Evolutionary conservation across 2,888 invertebrate genomes (phyloP).

Genomic region (Synanthedon formicaeformis): DNA sequence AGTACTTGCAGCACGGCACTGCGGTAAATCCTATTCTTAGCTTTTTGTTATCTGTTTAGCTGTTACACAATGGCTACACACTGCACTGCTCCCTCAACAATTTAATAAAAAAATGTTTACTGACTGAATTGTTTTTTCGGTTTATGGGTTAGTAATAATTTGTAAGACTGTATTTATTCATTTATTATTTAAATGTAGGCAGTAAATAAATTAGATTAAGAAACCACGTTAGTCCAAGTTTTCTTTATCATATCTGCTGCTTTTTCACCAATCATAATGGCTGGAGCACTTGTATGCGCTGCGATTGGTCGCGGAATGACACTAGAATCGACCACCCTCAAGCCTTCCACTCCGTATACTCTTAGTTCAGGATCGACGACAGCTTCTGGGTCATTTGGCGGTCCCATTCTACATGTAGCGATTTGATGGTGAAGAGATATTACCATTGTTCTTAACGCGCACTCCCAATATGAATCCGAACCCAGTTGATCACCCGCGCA

Average conservation of each 20-base stretch:
- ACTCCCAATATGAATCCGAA: slow-evolving; percentile 78
- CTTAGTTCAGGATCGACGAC: slow-evolving; percentile 75
- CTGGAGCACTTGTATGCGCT: slow-evolving; percentile 75
- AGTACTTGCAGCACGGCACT: too few relatives aligned
- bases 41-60: too few relatives aligned
- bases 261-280: slow-evolving; percentile 81
- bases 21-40: too few relatives aligned
- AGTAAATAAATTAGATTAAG: not conserved
- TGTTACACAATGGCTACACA: too few relatives aligned
- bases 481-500: slow-evolving; percentile 62
- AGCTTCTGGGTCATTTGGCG: slow-evolving; percentile 69
- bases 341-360: slow-evolving; percentile 72
- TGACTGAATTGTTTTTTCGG: not conserved
- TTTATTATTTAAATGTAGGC: not conserved
- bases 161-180: too few relatives aligned
- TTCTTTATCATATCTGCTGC: slow-evolving; percentile 76
- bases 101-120: not conserved
- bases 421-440: slow-evolving; percentile 73
- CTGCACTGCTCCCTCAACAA: too few relatives aligned
- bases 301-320: slow-evolving; percentile 74
- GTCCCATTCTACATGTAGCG: slow-evolving; percentile 80
- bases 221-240: slow-evolving; percentile 54
- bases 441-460: slow-evolving; percentile 70
- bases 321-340: slow-evolving; percentile 79
- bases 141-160: too few relatives aligned